Percentiles rank a stretch among this genome's conserved stretches.
Evolutionary conservation across 37 sponge, comb jelly and placozoan genomes (phyloP).

Genomic region (Halisarca cf. caerulea): DNA sequence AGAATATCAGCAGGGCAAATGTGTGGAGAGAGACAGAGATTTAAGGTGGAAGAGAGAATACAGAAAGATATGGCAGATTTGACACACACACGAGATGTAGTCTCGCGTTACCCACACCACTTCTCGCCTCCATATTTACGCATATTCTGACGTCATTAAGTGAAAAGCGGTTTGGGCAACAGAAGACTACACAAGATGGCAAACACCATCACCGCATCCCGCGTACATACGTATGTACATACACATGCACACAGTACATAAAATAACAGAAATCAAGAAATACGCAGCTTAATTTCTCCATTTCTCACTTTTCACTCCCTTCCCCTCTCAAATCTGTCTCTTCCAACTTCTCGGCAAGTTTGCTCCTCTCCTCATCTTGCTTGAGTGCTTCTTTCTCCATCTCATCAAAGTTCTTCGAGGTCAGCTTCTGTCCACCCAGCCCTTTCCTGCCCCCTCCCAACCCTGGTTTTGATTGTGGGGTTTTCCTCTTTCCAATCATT

Average conservation of each 20-base stretch:
- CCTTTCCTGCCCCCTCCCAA: slow-evolving; percentile 63
- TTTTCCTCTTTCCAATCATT: slow-evolving; percentile 11
- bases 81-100: too few species aligned
- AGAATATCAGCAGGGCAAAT: too few species aligned
- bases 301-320: background rate
- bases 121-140: too few species aligned
- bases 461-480: slow-evolving; percentile 4
- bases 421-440: slow-evolving; percentile 85
- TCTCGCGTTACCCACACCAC: too few species aligned
- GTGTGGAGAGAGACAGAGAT: too few species aligned
- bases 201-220: too few species aligned
- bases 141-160: too few species aligned
- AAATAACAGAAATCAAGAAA: background rate
- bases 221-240: too few species aligned
- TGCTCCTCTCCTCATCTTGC: slow-evolving; percentile 35
- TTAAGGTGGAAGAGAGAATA: too few species aligned
- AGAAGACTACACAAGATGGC: too few species aligned
- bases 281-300: background rate
- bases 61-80: too few species aligned
- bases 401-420: slow-evolving; percentile 63
- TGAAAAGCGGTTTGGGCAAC: too few species aligned
- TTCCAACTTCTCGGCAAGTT: background rate
- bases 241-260: background rate
- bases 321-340: background rate
- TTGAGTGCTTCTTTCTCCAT: slow-evolving; percentile 72